Evolutionary conservation across 1,140 invertebrate genomes (phyloP).

Genomic region (Brachystomella parvula): DNA sequence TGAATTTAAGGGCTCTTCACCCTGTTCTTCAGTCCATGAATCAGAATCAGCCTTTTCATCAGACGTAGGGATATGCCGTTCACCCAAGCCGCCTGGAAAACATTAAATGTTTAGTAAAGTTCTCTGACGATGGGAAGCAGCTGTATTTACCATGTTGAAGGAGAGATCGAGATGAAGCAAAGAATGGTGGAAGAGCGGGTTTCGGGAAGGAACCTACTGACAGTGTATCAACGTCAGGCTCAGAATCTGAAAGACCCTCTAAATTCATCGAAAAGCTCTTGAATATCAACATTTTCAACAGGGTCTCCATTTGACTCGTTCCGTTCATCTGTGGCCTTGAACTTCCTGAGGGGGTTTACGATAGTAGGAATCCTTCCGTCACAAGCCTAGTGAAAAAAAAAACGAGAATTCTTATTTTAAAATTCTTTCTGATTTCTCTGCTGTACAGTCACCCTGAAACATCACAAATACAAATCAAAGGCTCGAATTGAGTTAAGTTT

Average conservation of each 20-base stretch:
- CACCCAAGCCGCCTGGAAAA: too few relatives aligned
- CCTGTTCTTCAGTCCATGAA: constrained; percentile 32
- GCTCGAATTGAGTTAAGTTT: too few relatives aligned
- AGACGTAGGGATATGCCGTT: constrained; percentile 32
- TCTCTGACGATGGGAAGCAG: too few relatives aligned
- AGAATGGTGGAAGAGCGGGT: constrained; percentile 87
- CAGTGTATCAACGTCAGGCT: constrained; percentile 88
- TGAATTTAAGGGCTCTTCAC: too few relatives aligned
- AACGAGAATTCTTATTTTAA: too few relatives aligned
- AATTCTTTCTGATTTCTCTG: too few relatives aligned
- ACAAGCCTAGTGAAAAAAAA: too few relatives aligned
- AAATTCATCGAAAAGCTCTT: constrained; percentile 72
- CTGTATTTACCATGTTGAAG: constrained; percentile 41
- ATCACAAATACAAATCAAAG: too few relatives aligned
- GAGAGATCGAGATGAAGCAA: constrained; percentile 77
- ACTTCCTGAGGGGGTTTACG: constrained; percentile 81
- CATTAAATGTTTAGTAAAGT: too few relatives aligned
- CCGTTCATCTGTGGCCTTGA: constrained; percentile 79
- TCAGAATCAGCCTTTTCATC: constrained; percentile 36
- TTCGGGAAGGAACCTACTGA: constrained; percentile 94
- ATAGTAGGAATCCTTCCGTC: too few relatives aligned
- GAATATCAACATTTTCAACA: constrained; percentile 52
- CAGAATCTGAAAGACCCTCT: constrained; percentile 90
- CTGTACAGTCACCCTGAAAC: too few relatives aligned
- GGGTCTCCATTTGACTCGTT: constrained; percentile 55